Base-by-base conservation (phyloP, 2,113 vertebrate species). In the Cephalopterus ornatus region DNA sequence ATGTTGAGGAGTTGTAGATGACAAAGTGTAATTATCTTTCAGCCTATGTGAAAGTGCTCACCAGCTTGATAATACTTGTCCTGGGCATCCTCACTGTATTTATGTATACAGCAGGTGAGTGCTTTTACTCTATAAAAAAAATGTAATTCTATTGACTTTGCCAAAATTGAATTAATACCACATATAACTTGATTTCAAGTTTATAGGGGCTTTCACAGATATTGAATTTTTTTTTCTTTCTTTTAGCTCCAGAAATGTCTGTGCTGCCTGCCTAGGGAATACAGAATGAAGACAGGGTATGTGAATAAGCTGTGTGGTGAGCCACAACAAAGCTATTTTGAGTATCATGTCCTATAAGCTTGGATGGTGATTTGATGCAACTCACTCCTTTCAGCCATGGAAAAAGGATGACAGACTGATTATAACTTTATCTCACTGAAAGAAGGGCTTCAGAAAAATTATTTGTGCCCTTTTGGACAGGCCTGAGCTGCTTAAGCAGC, bases 1-100 rank as follows among this genome's bases (percentile, higher is more conserved):
- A 62, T 9, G 11, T 49, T 46, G 68, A 61, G 53, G 72, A 79
- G 12, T 14, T 62, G 33, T 37, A 55, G 71, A 72, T 80, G 67
- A 81, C 41, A 44, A 56, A 88, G 62, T 72, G 30, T 71, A 85
- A 90, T 87, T 71, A 7, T 86, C 94, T 97, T 97, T 66, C 95
- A 98, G 94, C 33, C 23, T 88, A 86, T 0, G 8, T 96, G 62
- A 94, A 97, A 24, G 42, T 89, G 44, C 92, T 97, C 27, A 1
- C 76, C 12, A 80, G 41, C 77, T 73, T 98, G 91, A 96, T 98
- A 39, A 58, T 96, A 19, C 8, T 97, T 88, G 30, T 97, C 9
- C 56, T 94, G 0, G 47, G 42, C 1, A 3, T 67, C 77, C 97
- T 97, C 66, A 2, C 84, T 11, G 2, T 96, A 81, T 85, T 93